These are phyloP conservation scores for Cheilosia pagana DNA, from an alignment of 2,888 invertebrate species.

Conservation along the genomic window DNA sequence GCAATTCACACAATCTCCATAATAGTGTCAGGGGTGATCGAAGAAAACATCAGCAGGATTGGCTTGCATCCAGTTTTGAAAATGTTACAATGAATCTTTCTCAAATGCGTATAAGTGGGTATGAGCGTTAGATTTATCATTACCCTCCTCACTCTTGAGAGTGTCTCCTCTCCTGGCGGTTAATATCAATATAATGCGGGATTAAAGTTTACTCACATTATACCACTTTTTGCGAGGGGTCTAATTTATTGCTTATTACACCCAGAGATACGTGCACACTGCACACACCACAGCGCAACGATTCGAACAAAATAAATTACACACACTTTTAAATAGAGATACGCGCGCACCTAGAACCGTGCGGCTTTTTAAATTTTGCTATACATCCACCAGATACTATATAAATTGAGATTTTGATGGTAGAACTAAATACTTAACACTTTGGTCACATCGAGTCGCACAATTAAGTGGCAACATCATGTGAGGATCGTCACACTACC, in stretches of 20 bases:
- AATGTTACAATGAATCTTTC: slow-evolving; percentile 2
- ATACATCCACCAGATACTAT: neutral
- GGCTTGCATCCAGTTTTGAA: slow-evolving; percentile 14
- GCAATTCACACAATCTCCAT: neutral
- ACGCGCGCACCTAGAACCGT: neutral
- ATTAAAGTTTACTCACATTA: neutral
- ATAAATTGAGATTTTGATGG: slow-evolving; percentile 63
- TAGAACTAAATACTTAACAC: slow-evolving; percentile 72
- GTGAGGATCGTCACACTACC: slow-evolving; percentile 46
- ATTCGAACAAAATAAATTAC: too few species aligned
- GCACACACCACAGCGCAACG: too few species aligned
- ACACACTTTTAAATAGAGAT: neutral
- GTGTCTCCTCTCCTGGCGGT: neutral
- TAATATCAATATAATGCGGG: slow-evolving; percentile 8
- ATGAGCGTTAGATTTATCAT: neutral
- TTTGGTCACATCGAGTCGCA: slow-evolving; percentile 46
- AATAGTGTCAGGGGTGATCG: neutral
- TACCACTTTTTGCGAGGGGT: neutral
- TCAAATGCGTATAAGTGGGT: slow-evolving; percentile 2
- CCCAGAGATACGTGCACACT: neutral
- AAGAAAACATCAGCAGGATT: neutral
- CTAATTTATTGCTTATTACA: slow-evolving; percentile 19
- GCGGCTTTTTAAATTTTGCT: too few species aligned
- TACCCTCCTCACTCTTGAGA: neutral
- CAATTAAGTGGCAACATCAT: slow-evolving; percentile 67